Evolutionary conservation across 2,113 vertebrate genomes (phyloP).

Genomic region (Rhynchomys soricoides): DNA sequence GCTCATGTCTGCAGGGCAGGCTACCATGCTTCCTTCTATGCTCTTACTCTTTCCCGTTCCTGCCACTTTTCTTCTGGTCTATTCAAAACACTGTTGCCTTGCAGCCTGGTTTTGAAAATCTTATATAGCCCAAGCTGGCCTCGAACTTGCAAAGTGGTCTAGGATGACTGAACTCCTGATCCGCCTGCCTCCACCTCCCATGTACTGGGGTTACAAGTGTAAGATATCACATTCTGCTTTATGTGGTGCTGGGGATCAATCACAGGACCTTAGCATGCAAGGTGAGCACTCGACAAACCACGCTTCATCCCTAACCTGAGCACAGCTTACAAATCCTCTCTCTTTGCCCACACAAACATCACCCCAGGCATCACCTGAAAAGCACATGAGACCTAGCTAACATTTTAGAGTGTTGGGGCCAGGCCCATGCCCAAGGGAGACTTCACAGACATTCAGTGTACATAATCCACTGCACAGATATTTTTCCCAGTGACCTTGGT

Average conservation of each 20-base stretch:
- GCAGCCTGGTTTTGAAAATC: background rate
- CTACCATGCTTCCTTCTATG: background rate
- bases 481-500: background rate
- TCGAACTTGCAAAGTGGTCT: background rate
- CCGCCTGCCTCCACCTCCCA: background rate
- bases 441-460: background rate
- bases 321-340: constrained; percentile 41
- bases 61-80: constrained; percentile 49
- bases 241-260: no score
- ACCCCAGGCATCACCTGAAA: background rate
- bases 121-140: background rate
- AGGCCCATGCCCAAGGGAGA: background rate
- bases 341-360: background rate
- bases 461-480: accelerated
- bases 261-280: accelerated
- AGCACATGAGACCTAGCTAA: background rate
- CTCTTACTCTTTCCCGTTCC: constrained; percentile 23
- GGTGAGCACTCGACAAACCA: background rate
- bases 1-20: background rate
- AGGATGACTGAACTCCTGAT: background rate
- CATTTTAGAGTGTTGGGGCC: background rate
- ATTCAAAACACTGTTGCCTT: constrained; percentile 57
- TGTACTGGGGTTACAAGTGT: background rate
- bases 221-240: no score
- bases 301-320: background rate